Percentiles rank a stretch among this genome's conserved stretches.
Conservation (phyloP, 2,113 vertebrate species). For the Fulica atra region DNA sequence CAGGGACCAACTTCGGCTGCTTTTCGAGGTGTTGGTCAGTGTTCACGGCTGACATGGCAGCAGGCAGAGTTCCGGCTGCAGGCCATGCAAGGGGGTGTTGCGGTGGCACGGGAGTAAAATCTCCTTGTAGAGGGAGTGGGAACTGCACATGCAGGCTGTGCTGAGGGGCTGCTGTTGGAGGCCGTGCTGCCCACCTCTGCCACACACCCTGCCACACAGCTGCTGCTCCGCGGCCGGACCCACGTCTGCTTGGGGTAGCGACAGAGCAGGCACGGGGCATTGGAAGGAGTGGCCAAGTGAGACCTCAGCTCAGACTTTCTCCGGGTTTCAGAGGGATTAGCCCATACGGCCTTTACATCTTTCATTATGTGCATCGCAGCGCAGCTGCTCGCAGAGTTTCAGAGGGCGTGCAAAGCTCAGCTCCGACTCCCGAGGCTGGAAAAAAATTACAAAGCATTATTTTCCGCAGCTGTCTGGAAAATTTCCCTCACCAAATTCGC, state of each 20-base stretch:
- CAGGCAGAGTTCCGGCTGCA: not conserved
- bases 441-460: not conserved
- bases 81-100: not conserved
- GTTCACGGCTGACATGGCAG: fast-evolving
- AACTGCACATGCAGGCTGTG: fast-evolving
- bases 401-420: not conserved
- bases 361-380: not conserved
- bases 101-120: not conserved
- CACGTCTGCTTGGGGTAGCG: fast-evolving
- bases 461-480: not conserved
- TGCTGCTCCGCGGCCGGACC: fast-evolving
- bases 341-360: not conserved
- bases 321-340: not conserved
- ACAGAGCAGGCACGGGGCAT: fast-evolving
- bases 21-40: fast-evolving
- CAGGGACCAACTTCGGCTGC: not conserved
- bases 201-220: fast-evolving
- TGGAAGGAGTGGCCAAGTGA: not conserved
- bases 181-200: not conserved
- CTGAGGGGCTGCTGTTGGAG: fast-evolving
- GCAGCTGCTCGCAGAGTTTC: not conserved
- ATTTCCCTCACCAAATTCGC: not conserved
- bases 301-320: not conserved
- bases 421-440: not conserved
- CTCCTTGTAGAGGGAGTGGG: fast-evolving